Evolutionary conservation across 2,888 invertebrate genomes (phyloP), one percentile per base, ranked within the genome.

Genomic region (Lapara coniferarum): DNA sequence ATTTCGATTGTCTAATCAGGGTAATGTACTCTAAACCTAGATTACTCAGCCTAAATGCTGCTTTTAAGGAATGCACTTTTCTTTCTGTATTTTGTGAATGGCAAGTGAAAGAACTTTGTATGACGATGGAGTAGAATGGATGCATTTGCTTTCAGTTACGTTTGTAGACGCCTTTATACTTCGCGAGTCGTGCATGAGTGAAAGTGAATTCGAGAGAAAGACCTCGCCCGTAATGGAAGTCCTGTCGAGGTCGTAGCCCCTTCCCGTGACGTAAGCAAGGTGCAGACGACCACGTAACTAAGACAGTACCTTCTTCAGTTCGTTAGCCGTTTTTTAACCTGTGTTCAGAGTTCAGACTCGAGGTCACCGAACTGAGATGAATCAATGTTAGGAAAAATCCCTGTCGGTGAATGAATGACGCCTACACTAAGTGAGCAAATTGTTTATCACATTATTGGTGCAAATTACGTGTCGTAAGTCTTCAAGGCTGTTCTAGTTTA

Each of bases 261-360:
- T 84, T 69, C 72, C 72, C 67, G 74, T 80, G 81, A 82, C 81
- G 78, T 72, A 74, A 75, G 71, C 72, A 68, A 66, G 63, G 49
- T 72, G 72, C 75, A 75, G 68, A 75, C 71, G 71, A 66, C 69
- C 49, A 68, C 13, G 51, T 12, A 70, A 67, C 59, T 66, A 70
- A 73, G 69, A 69, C 69, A 74, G 49, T 46, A 25, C 72, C 72
- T 56, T 66, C 66, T 72, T 55, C 69, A 75, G 79, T 74, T 77
- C 74, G 72, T 76, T 77, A 74, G 74, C 74, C 76, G 71, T 73
- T 74, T 73, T 70, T 70, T 75, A 71, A 72, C 72, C 74, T 76
- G 71, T 69, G 71, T 68, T 68, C 71, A 46, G 46, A 57, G 57
- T 16, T 30, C 66, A 53, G 10, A 6, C 53, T 2, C 52, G 37